Conservation (phyloP, 2,888 invertebrate species). For the Apamea sordens region DNA sequence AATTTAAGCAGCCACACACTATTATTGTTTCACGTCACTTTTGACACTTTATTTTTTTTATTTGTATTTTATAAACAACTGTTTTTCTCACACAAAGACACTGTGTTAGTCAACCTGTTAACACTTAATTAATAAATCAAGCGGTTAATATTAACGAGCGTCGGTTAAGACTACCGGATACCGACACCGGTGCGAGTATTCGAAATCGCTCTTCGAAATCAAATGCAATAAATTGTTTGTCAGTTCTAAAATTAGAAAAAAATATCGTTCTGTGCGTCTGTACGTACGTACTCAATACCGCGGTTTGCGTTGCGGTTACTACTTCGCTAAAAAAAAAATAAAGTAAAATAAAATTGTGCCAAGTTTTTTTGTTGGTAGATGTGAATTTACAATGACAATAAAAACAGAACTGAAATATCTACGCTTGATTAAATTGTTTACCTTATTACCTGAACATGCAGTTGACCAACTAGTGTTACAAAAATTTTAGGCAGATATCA, state of each 20-base stretch:
- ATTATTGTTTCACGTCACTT: not conserved
- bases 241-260: conserved; percentile 70
- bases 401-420: not conserved
- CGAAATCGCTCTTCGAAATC: conserved; percentile 72
- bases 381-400: not conserved
- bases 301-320: conserved; percentile 38
- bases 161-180: conserved; percentile 54
- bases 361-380: not conserved
- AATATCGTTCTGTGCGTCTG: conserved; percentile 59
- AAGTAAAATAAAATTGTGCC: not conserved
- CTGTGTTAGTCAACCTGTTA: not conserved
- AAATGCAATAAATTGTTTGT: conserved; percentile 72
- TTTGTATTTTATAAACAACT: not conserved
- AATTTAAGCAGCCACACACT: not conserved
- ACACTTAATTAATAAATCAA: conserved; percentile 26
- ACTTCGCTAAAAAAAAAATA: not conserved
- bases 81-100: conserved; percentile 4
- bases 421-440: not conserved
- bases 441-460: not conserved
- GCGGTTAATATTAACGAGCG: conserved; percentile 40
- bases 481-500: not conserved
- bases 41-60: not conserved
- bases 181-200: conserved; percentile 62
- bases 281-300: conserved; percentile 39
- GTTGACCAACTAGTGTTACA: not conserved